These are phyloP conservation scores for Lepidocyrtoides sp. DNA, from an alignment of 2,888 invertebrate species.

Conservation along the genomic window DNA sequence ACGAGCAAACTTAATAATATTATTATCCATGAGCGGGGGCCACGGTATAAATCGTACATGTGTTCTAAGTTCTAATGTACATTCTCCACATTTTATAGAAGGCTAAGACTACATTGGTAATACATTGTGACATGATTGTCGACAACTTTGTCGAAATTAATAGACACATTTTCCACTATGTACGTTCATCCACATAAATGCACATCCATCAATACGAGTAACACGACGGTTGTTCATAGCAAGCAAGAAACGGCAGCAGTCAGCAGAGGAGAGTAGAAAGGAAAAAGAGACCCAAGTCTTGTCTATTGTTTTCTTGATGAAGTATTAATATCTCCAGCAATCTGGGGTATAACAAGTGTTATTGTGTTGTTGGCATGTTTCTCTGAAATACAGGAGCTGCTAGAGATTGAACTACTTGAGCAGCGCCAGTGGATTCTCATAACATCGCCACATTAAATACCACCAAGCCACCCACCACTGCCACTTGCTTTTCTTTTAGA, in stretches of 20 bases:
- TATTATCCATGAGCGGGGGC: no score
- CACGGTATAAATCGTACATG: no score
- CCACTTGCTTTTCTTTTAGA: not conserved
- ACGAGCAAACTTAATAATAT: no score
- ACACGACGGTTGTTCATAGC: not conserved
- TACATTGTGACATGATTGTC: slow-evolving; percentile 44
- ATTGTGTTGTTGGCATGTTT: slow-evolving; percentile 3
- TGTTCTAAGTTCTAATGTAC: no score
- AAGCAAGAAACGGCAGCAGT: not conserved
- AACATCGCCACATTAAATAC: not conserved
- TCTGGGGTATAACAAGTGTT: slow-evolving; percentile 15
- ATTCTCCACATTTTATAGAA: no score
- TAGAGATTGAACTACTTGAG: not conserved
- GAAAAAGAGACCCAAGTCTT: not conserved
- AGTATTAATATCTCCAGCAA: slow-evolving; percentile 45
- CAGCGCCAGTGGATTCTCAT: slow-evolving; percentile 1
- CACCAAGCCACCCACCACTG: no score
- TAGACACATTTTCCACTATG: slow-evolving; percentile 37
- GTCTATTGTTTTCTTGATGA: not conserved
- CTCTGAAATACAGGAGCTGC: not conserved
- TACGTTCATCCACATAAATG: slow-evolving; percentile 13
- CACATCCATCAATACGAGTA: not conserved
- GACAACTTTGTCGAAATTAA: slow-evolving; percentile 44
- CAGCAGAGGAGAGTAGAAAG: not conserved
- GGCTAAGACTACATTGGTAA: no score